Percentiles rank a stretch among this genome's conserved stretches.
Conservation (phyloP, 2,888 invertebrate species). For the Tryphoninae sp. region DNA sequence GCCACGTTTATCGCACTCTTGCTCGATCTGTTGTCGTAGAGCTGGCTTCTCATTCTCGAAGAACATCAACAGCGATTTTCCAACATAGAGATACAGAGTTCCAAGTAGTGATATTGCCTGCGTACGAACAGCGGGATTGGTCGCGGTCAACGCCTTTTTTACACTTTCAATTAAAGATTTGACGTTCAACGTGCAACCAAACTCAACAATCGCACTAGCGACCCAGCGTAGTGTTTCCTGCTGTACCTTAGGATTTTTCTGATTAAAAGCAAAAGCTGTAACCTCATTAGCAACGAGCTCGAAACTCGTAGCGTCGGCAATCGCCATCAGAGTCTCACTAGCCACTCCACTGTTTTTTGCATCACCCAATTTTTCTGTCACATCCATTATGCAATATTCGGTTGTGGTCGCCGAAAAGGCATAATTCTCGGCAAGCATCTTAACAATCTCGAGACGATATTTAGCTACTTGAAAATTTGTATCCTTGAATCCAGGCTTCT, state of each 20-base stretch:
- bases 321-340: conserved; percentile 87
- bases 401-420: conserved; percentile 88
- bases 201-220: conserved; percentile 89
- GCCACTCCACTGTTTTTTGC: conserved; percentile 88
- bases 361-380: conserved; percentile 93
- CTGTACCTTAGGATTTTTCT: conserved; percentile 96
- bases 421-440: conserved; percentile 89
- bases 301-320: conserved; percentile 90
- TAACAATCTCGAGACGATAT: conserved; percentile 90
- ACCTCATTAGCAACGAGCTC: conserved; percentile 89
- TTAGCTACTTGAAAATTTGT: conserved; percentile 96
- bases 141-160: conserved; percentile 92
- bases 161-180: conserved; percentile 89
- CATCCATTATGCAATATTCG: conserved; percentile 89
- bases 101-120: conserved; percentile 89
- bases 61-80: conserved; percentile 88
- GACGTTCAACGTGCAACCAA: conserved; percentile 91
- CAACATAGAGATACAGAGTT: conserved; percentile 91
- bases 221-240: conserved; percentile 93
- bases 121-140: conserved; percentile 92
- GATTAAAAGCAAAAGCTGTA: conserved; percentile 88
- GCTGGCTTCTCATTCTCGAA: conserved; percentile 95
- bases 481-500: conserved; percentile 93
- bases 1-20: conserved; percentile 89
- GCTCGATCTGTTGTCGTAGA: conserved; percentile 91